Base-by-base conservation (phyloP, 2,888 invertebrate genomes). In the Ctena decussata region DNA sequence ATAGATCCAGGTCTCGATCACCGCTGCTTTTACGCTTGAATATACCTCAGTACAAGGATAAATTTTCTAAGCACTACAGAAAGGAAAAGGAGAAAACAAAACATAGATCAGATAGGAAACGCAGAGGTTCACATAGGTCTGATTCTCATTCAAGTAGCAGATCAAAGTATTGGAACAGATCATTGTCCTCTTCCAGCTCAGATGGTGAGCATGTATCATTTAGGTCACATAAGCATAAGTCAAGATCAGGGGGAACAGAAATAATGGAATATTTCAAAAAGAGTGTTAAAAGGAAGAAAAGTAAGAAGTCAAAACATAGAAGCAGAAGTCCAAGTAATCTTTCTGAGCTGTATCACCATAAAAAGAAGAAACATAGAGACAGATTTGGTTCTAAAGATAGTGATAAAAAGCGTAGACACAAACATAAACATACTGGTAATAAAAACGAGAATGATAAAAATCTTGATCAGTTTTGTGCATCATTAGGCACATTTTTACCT, bases 191-290 rank as follows among this genome's bases (percentile, higher is more conserved):
- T 73, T 86, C 89, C 71, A 70, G 79, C 37, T 76, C 81, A 18
- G 82, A 80, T 49, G 76, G 46, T 49, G 84, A 82, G 60, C 83
- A 82, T 72, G 73, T 85, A 11, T 85, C 84, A 32, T 84, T 83
- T 44, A 87, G 77, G 35, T 85, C 82, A 11, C 80, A 74, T 53
- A 84, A 82, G 27, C 85, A 80, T 70, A 85, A 83, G 60, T 86
- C 89, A 24, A 79, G 78, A 24, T 84, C 88, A 6, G 88, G 89
- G 3, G 88, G 89, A 53, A 86, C 88, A 53, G 87, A 89, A 82
- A 90, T 90, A 41, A 80, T 89, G 37, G 85, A 89, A 44, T 89
- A 86, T 72, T 85, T 86, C 32, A 86, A 90, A 75, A 89, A 82
- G 41, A 89, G 84, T 21, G 89, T 89, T 15, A 90, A 89, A 27